Conservation (phyloP, 2,888 invertebrate species). For the Oscheius sp. region DNA sequence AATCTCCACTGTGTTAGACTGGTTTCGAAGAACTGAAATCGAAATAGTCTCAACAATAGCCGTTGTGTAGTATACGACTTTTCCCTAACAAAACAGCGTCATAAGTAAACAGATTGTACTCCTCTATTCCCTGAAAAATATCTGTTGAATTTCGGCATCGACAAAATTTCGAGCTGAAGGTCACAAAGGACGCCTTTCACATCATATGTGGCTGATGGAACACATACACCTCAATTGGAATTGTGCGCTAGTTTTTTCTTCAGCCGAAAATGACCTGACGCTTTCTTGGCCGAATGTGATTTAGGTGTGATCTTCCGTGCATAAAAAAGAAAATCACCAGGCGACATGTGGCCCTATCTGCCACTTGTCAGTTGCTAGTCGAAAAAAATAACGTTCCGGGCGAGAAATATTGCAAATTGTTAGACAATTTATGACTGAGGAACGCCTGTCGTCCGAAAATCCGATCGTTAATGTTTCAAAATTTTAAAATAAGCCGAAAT, state of each 20-base stretch:
- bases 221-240: slow-evolving; percentile 27
- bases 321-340: slow-evolving; percentile 12
- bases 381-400: slow-evolving; percentile 20
- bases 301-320: slow-evolving; percentile 12
- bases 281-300: slow-evolving; percentile 22
- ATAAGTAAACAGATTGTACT: slow-evolving; percentile 1
- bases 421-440: slow-evolving; percentile 20
- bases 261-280: slow-evolving; percentile 26
- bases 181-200: slow-evolving; percentile 23
- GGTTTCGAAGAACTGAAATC: slow-evolving; percentile 22
- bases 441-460: background rate
- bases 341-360: slow-evolving; percentile 24
- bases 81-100: background rate
- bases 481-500: background rate
- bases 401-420: slow-evolving; percentile 33
- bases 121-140: too few species aligned
- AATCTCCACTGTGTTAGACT: too few species aligned
- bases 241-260: slow-evolving; percentile 17
- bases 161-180: slow-evolving; percentile 17
- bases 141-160: slow-evolving; percentile 2
- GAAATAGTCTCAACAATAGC: slow-evolving; percentile 3
- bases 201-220: slow-evolving; percentile 27
- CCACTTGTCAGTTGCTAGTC: slow-evolving; percentile 21
- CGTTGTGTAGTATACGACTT: too few species aligned
- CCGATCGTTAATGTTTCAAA: background rate